These are phyloP conservation scores for Nephrotoma guestfalica DNA, from an alignment of 2,888 invertebrate species.

Conservation along the genomic window DNA sequence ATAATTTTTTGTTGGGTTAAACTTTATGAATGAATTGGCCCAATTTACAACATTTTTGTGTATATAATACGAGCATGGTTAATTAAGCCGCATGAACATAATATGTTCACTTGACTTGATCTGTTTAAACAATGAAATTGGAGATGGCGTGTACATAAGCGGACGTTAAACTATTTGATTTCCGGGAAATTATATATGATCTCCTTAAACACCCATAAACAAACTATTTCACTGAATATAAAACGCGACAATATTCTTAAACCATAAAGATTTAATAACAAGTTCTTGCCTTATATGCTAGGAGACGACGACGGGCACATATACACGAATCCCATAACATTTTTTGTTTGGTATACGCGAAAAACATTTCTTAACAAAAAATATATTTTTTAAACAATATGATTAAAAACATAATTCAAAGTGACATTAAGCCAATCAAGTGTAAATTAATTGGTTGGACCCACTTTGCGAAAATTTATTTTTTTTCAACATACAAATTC, in stretches of 20 bases:
- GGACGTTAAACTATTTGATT: not conserved
- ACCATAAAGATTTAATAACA: not conserved
- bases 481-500: not conserved
- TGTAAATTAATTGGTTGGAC: constrained; percentile 7
- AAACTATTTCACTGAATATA: too few species aligned
- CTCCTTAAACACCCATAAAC: not conserved
- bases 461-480: not conserved
- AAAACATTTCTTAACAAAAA: not conserved
- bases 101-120: not conserved
- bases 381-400: not conserved
- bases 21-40: not conserved
- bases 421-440: constrained; percentile 7
- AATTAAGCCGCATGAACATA: not conserved
- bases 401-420: constrained; percentile 2
- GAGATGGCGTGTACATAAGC: not conserved
- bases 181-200: not conserved
- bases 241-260: not conserved
- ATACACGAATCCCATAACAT: not conserved
- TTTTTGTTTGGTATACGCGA: not conserved
- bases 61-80: not conserved
- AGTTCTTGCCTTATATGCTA: not conserved
- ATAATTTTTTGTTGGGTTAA: not conserved
- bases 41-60: not conserved
- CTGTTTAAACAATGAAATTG: not conserved
- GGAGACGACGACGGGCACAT: not conserved